Base-by-base conservation (phyloP, 2,888 invertebrate genomes). In the Willowsia nigromaculata region DNA sequence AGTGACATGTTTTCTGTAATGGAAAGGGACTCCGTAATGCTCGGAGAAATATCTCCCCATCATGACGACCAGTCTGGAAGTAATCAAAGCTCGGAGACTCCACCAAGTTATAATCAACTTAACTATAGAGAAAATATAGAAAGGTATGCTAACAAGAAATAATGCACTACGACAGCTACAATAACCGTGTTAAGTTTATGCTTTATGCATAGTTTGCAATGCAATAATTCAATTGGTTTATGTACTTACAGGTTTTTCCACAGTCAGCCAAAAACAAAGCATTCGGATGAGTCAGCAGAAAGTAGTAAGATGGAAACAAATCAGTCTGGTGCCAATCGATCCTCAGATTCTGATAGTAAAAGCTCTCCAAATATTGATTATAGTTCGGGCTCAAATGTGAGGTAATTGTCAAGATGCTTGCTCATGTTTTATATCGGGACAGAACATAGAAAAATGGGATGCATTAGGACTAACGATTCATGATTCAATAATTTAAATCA, bases 41-140 rank as follows among this genome's bases (percentile, higher is more conserved):
- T 97, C 13, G 97, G 97, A 6, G 97, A 96, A 93, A 97, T 97
- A 92, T 97, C 97, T 0, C 97, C 97, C 0, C 97, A 97, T 93
- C 97, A 97, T 93, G 97, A 97, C 84, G 96, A 96, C 93, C 96
- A 95, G 93, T 90, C 93, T 13, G 96, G 96, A 93, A 96, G 96
- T 94, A 97, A 96, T 94, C 96, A 96, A 13, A 97, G 97, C 33
- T 96, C 96, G 0, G 97, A 96, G 93, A 97, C 97, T 0, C 96
- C 96, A 0, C 96, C 97, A 7, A 97, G 97, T 93, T 98, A 98
- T 94, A 97, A 96, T 93, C 97, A 97, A 93, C 95, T 97, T 7
- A 98, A 97, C 94, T 97, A 97, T 93, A 97, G 96, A 93, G 97
- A 97, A 93, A 98, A 96, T 93, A 94, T 97, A 90, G 95, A 96